A percentile compares a stretch with the other conserved stretches of the same genome.
phyloP scores from a whole-genome alignment of 2,797 vertebrate genomes.

The Columba guinea region DNA sequence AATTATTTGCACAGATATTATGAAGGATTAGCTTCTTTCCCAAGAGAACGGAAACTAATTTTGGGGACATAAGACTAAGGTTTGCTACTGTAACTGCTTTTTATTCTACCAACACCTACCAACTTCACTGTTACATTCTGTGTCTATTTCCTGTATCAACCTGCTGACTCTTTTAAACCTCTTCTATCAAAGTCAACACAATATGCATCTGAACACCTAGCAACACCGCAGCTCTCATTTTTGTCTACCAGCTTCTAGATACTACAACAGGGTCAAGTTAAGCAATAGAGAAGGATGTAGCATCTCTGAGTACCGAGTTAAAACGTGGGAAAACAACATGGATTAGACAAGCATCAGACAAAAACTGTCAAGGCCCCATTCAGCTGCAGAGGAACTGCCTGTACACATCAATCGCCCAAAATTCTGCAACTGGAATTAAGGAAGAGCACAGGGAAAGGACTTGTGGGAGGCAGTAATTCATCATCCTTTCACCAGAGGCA shows the following conservation, averaged over 20 bases:
- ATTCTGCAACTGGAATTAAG: background rate
- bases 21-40: background rate
- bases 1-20: background rate
- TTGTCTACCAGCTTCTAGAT: background rate
- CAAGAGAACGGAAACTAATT: background rate
- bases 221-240: background rate
- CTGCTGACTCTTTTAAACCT: background rate
- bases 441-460: background rate
- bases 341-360: background rate
- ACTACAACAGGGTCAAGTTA: background rate
- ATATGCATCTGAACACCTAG: background rate
- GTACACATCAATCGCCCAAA: background rate
- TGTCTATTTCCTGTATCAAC: background rate
- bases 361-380: background rate
- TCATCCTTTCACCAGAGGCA: background rate
- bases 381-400: background rate
- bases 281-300: background rate
- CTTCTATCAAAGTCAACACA: background rate
- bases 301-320: background rate
- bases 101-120: background rate
- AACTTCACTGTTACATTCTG: background rate
- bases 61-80: background rate
- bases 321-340: background rate
- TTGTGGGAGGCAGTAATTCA: background rate
- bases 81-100: background rate